A percentile compares a stretch with the other conserved stretches of the same genome.
Conservation (phyloP, 2,888 invertebrate species). For the Xylota sylvarum region DNA sequence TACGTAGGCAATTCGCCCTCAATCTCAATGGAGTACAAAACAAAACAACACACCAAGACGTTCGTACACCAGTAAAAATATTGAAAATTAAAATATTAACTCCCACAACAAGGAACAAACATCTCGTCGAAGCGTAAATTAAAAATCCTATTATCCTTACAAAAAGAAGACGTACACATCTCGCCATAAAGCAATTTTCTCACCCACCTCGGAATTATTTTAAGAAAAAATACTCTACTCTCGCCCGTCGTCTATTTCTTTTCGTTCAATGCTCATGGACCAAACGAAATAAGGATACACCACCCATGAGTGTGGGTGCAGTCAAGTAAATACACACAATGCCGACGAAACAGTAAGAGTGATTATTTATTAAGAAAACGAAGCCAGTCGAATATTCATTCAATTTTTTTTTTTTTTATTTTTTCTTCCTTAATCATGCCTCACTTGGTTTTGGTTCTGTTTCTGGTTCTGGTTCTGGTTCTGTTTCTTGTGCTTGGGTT, state of each 20-base stretch:
- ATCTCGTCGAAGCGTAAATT: constrained; percentile 21
- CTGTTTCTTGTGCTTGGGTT: not conserved
- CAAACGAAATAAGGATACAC: constrained; percentile 1
- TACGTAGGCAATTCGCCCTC: not conserved
- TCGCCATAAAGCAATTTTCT: not conserved
- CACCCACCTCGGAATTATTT: not conserved
- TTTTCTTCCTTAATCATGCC: constrained; percentile 4
- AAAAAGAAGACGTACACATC: not conserved
- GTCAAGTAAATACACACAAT: constrained; percentile 11
- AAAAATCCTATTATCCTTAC: constrained; percentile 34
- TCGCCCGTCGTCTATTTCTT: not conserved
- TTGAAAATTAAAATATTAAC: constrained; percentile 46
- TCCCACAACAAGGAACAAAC: constrained; percentile 20
- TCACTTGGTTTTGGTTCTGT: constrained; percentile 7
- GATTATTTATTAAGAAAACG: constrained; percentile 40
- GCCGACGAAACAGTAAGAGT: constrained; percentile 6
- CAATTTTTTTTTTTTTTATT: too few species aligned
- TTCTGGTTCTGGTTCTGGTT: too few species aligned
- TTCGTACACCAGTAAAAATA: not conserved
- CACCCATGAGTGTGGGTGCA: not conserved
- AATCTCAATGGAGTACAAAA: not conserved
- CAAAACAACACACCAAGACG: too few species aligned
- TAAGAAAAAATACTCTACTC: not conserved
- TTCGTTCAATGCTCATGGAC: not conserved
- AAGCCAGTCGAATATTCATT: not conserved